A percentile compares a stretch with the other conserved stretches of the same genome.
Conservation (phyloP, 2,797 vertebrate genomes). For the Acanthornis magna region DNA sequence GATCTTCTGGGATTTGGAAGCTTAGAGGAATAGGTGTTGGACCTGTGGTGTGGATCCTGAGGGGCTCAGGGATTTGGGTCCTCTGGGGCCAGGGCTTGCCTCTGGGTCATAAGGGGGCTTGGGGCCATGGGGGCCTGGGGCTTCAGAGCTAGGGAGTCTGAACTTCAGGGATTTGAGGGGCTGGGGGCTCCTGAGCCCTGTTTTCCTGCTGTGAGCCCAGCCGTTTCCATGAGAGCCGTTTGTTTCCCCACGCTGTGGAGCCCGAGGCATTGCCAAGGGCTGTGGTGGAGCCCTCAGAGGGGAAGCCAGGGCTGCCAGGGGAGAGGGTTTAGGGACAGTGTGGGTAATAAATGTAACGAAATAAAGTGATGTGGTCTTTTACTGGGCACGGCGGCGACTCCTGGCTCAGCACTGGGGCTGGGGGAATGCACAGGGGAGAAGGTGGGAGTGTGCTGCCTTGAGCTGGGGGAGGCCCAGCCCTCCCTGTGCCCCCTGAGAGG, state of each 20-base stretch:
- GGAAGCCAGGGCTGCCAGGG: background rate
- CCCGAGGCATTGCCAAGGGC: background rate
- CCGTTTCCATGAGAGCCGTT: constrained; percentile 15
- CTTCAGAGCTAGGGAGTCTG: background rate
- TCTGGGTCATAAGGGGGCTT: background rate
- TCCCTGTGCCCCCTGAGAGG: background rate
- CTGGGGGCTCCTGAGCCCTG: background rate
- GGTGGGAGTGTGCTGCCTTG: accelerated
- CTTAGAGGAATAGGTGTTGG: background rate
- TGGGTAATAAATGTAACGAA: background rate
- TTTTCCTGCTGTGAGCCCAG: background rate
- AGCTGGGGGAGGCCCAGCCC: background rate
- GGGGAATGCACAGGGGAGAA: no score
- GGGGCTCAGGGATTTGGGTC: no score
- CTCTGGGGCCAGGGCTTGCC: background rate
- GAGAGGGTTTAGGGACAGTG: background rate
- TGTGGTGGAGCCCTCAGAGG: background rate
- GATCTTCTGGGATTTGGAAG: background rate
- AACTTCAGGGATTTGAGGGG: background rate
- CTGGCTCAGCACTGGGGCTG: background rate
- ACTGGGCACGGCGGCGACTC: background rate
- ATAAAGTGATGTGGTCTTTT: background rate
- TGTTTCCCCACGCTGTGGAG: background rate
- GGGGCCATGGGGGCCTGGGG: background rate
- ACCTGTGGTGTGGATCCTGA: no score